Evolutionary conservation across 1,140 invertebrate genomes (phyloP), one percentile per base, ranked within the genome.

Genomic region (Mya arenaria): DNA sequence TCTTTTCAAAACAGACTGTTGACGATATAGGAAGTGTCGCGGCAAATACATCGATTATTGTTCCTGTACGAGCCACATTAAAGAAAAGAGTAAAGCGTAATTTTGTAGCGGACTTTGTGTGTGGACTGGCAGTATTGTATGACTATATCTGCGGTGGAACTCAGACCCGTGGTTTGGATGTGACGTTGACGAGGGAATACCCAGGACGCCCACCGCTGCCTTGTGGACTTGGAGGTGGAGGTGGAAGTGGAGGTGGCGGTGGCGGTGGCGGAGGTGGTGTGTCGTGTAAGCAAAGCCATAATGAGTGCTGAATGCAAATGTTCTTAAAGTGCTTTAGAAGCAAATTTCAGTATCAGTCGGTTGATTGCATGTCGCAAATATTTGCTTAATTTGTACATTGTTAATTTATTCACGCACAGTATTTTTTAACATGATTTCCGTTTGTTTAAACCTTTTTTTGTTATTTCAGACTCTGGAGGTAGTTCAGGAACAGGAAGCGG

Each of bases 91-190:
- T 10, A 48, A 74, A 69, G 28, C 62, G 80, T 25, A 68, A 65
- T 44, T 58, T n/a, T 17, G 48, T 28, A 1, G 56, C 73, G n/a
- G 17, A 30, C 4, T 34, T 37, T 37, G 6, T 55, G 3, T 82
- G 71, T 66, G 37, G 80, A n/a, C 36, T 82, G n/a, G 32, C 34
- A 5, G 19, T 82, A n/a, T 36, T 82, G 1, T 82, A 82, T 60
- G 52, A 69, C 30, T 82, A 68, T 68, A 48, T 30, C 3, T 82
- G 80, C 48, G 71, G 62, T 23, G 80, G 48, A 34, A 34, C 39
- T 8, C 60, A 73, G 36, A 68, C 80, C 13, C 73, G 73, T 28
- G n/a, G 4, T 39, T 28, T 63, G 28, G 36, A 63, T 25, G 58
- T 75, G 1, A 75, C 34, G 32, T 37, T 75, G n/a, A 63, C 58